phyloP scores from a whole-genome alignment of 2,888 invertebrate species.

The Agelastica alni region DNA sequence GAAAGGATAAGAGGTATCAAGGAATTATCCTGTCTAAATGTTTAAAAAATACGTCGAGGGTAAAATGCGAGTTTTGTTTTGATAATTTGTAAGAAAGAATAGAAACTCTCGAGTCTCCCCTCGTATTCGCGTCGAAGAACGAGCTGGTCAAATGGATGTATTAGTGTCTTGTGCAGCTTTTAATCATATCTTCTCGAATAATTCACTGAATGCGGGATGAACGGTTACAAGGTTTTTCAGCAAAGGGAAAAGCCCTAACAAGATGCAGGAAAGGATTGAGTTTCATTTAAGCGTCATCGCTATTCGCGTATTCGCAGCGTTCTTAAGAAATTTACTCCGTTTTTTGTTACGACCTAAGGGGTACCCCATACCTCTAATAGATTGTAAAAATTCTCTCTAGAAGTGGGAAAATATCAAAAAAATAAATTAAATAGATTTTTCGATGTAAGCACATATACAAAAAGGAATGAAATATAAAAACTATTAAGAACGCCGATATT shows the following conservation, averaged over 20 bases:
- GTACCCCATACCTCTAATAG: neutral
- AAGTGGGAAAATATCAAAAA: neutral
- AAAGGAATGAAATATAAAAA: too few relatives aligned
- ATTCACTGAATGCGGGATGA: conserved; percentile 44
- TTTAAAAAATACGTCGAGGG: too few relatives aligned
- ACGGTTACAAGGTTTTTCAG: conserved; percentile 43
- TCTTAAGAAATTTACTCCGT: conserved; percentile 5
- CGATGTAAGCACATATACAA: too few relatives aligned
- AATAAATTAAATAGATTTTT: too few relatives aligned
- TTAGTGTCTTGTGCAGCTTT: conserved; percentile 51
- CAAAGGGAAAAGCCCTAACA: conserved; percentile 37
- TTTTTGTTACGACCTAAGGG: conserved; percentile 1
- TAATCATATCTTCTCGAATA: conserved; percentile 50
- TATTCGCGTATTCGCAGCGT: neutral
- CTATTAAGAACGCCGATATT: too few relatives aligned
- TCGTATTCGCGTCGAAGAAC: conserved; percentile 23
- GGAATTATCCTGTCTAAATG: too few relatives aligned
- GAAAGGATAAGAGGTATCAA: too few relatives aligned
- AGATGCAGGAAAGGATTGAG: conserved; percentile 41
- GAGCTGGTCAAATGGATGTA: conserved; percentile 37
- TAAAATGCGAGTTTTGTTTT: too few relatives aligned
- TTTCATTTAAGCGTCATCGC: conserved; percentile 23
- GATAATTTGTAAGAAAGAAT: too few relatives aligned
- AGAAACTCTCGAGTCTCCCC: too few relatives aligned
- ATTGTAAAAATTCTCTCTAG: neutral